These are phyloP conservation scores for Rafetus swinhoei DNA, from an alignment of 2,113 vertebrate species.

Conservation along the genomic window DNA sequence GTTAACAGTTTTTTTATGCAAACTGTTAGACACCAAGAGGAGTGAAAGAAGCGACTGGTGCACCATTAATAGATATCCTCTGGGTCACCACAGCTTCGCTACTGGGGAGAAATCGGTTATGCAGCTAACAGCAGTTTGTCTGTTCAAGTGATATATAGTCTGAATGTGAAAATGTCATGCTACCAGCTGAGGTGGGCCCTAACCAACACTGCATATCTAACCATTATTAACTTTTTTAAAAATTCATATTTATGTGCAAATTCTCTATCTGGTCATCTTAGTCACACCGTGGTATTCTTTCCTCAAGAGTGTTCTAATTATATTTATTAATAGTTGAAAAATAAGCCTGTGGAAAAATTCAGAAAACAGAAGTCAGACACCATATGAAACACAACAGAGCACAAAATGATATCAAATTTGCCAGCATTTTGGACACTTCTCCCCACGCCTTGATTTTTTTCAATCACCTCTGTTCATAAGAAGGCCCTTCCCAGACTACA, in stretches of 20 bases:
- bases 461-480: background rate
- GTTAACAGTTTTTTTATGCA: background rate
- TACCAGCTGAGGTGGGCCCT: background rate
- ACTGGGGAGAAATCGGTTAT: fast-evolving
- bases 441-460: fast-evolving
- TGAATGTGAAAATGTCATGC: background rate
- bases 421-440: background rate
- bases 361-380: background rate
- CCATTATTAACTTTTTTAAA: background rate
- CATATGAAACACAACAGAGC: background rate
- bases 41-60: fast-evolving
- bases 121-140: fast-evolving
- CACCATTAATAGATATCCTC: background rate
- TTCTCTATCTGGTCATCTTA: background rate
- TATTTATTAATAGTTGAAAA: background rate
- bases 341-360: background rate
- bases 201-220: background rate
- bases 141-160: background rate
- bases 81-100: background rate
- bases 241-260: background rate
- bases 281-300: fast-evolving
- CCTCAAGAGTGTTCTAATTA: background rate
- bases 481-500: background rate
- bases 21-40: background rate
- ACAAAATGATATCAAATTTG: fast-evolving